Conservation (phyloP, 2,888 invertebrate genomes). For the Pristionchus exspectatus region DNA sequence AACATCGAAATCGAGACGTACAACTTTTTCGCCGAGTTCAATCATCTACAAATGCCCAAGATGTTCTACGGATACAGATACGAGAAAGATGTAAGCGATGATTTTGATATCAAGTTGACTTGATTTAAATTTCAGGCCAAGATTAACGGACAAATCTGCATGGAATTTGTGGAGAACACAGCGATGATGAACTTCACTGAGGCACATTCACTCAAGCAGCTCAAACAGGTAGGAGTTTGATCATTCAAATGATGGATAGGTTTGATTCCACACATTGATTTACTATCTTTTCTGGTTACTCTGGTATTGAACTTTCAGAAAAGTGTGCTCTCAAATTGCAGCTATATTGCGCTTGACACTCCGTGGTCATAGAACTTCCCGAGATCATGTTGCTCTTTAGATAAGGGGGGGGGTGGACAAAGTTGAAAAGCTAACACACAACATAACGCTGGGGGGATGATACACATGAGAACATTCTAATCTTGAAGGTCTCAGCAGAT, state of each 20-base stretch:
- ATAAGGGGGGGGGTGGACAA: not conserved
- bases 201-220: not conserved
- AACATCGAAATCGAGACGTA: slow-evolving; percentile 34
- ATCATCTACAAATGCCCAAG: not conserved
- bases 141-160: slow-evolving; percentile 23
- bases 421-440: not conserved
- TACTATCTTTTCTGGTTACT: not conserved
- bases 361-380: not conserved
- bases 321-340: not conserved
- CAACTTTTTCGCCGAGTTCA: slow-evolving; percentile 29
- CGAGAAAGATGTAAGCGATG: not conserved
- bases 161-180: slow-evolving; percentile 7
- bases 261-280: no score
- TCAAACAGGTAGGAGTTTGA: not conserved
- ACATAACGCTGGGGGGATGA: not conserved
- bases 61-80: slow-evolving; percentile 27
- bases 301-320: not conserved
- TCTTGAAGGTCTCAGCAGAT: not conserved
- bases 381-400: not conserved
- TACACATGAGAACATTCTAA: not conserved
- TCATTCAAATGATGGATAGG: no score
- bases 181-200: not conserved
- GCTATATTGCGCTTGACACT: not conserved
- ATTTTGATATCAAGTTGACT: no score
- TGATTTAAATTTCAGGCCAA: not conserved